Evolutionary conservation across 2,113 vertebrate species (phyloP), one percentile per base, ranked within the genome.

Genomic region (Sphyrna mokarran): DNA sequence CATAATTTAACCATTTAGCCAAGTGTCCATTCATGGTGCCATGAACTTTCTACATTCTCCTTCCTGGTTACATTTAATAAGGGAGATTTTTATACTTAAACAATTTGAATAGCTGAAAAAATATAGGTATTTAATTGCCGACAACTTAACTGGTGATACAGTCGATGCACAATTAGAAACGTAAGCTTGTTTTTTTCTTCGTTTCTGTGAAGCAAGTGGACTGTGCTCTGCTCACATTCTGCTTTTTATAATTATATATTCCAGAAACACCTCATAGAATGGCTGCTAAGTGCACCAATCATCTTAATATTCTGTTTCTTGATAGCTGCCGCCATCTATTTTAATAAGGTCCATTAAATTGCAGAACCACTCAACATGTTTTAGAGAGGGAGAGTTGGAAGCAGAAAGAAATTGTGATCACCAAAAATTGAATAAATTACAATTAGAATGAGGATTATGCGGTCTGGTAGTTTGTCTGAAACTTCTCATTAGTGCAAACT

Each of bases 341-440:
- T 95, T 95, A 95, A 95, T 95, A 70, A 95, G 94, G 68, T 76
- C 94, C 94, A 95, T 72, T 95, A 95, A 95, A 48, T 76, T 95
- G 68, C 94, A 70, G 69, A 95, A 33, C 94, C 94, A 95, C 68
- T 95, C 94, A 95, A 54, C 69, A 16, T 93, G 61, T 66, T 93
- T 93, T 93, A 95, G 69, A 54, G 94, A 54, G 69, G 40, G 94
- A 76, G 68, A 7, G 14, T 40, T 95, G 94, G 69, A 95, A 95
- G 70, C 69, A 95, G 94, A 72, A 72, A 29, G 69, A 95, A 54
- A 95, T 72, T 23, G 40, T 54, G 68, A 72, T 95, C 69, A 70
- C 22, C 68, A 72, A 76, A 76, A 95, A 95, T 72, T 95, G 94
- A 95, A 76, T 76, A 72, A 76, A 70, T 43, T 95, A 48, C 72